Evolutionary conservation across 2,888 invertebrate species (phyloP).

Genomic region (Pyrochroa serraticornis): DNA sequence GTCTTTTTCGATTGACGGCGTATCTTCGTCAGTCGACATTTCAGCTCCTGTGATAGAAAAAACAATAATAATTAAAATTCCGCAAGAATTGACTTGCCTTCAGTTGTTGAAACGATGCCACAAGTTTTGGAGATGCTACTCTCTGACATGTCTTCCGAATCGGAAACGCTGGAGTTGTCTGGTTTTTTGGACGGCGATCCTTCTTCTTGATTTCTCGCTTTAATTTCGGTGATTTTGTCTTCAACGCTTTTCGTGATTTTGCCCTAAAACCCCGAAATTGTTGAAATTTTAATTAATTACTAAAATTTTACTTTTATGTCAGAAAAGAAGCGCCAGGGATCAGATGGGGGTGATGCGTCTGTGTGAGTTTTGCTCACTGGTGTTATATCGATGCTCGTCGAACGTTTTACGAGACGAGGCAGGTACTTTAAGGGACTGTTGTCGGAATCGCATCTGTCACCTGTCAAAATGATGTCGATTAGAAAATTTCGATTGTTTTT

Average conservation of each 20-base stretch:
- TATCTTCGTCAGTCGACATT: conserved; percentile 59
- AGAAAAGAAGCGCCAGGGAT: conserved; percentile 75
- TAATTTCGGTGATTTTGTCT: conserved; percentile 74
- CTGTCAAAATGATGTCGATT: background rate
- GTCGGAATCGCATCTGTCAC: conserved; percentile 45
- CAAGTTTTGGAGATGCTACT: conserved; percentile 57
- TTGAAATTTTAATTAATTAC: background rate
- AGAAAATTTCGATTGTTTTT: background rate
- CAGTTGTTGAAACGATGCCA: conserved; percentile 54
- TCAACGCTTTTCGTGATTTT: conserved; percentile 80
- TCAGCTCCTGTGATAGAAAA: conserved; percentile 51
- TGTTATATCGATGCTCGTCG: conserved; percentile 65
- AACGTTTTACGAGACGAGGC: conserved; percentile 66
- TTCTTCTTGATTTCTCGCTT: conserved; percentile 55
- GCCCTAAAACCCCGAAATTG: conserved; percentile 53
- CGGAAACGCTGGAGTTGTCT: conserved; percentile 70
- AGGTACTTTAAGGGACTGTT: conserved; percentile 64
- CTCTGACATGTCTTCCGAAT: conserved; percentile 65
- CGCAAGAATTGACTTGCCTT: conserved; percentile 50
- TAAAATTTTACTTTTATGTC: conserved; percentile 62
- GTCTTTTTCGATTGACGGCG: conserved; percentile 49
- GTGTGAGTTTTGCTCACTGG: conserved; percentile 35
- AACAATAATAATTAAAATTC: conserved; percentile 14
- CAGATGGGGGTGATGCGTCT: conserved; percentile 62
- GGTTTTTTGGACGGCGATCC: conserved; percentile 41